Evolutionary conservation across 1,140 invertebrate species (phyloP), one percentile per base, ranked within the genome.

Genomic region (Brachionus plicatilis): DNA sequence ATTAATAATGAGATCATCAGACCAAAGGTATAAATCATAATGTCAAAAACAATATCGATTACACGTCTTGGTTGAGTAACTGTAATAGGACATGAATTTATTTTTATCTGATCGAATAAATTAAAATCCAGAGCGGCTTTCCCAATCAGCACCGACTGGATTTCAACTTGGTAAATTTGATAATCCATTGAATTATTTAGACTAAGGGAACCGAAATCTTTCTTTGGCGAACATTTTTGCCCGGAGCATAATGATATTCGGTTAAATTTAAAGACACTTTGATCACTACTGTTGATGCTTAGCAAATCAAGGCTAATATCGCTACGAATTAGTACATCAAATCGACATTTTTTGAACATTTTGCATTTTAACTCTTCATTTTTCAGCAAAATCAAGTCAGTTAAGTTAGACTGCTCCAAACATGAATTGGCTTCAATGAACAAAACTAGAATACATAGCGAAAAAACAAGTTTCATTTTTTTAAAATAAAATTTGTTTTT

Each of bases 21-120:
- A 60, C 79, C 79, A 43, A 82, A 65, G 6, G n/a, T 76, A 20
- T 76, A 76, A 27, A 76, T 76, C 37, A 20, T 20, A 17, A 80
- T 53, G 12, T 80, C 76, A 53, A 80, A 80, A 37, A 82, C 20
- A 24, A 29, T 43, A 65, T 82, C 79, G 17, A 82, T 82, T 66
- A 68, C n/a, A 41, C 79, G 20, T 65, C 53, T 17, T 20, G 79
- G 79, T 41, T 60, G 53, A 65, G 33, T 65, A 12, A 82, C 29
- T 37, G 27, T 68, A 11, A 65, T 29, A 82, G 60, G 17, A n/a
- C 2, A 20, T 43, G 33, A 43, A 11, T 6, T 43, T 12, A 72
- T 43, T 72, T 17, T 29, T 41, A n/a, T 2, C 9, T 70, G 24
- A 33, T 29, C 27, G n/a, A 12, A 14, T 37, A 17, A 14, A 43